A percentile compares a stretch with the other conserved stretches of the same genome.
phyloP scores from a whole-genome alignment of 2,888 invertebrate genomes.

The Agriopis aurantiaria region DNA sequence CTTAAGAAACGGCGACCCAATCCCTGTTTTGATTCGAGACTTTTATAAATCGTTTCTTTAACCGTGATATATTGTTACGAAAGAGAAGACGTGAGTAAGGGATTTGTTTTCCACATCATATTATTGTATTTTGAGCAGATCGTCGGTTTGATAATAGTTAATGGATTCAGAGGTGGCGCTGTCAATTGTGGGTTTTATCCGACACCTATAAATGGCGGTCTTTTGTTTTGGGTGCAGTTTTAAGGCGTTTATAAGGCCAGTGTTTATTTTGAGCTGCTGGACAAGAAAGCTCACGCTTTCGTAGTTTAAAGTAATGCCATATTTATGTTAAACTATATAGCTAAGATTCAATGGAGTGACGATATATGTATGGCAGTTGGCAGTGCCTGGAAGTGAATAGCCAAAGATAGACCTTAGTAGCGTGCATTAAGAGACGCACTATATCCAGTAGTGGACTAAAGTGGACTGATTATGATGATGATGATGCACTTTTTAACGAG shows the following conservation, averaged over 20 bases:
- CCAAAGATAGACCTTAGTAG: too few relatives aligned
- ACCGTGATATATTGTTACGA: slow-evolving; percentile 61
- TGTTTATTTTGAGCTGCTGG: background rate
- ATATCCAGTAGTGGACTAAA: too few relatives aligned
- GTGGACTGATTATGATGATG: too few relatives aligned
- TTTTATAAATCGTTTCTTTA: slow-evolving; percentile 64
- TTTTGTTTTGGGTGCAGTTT: slow-evolving; percentile 20
- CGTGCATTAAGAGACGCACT: too few relatives aligned
- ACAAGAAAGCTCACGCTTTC: too few relatives aligned
- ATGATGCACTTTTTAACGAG: too few relatives aligned
- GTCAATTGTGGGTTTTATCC: slow-evolving; percentile 33
- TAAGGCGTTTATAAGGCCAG: slow-evolving; percentile 11
- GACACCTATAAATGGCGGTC: slow-evolving; percentile 32
- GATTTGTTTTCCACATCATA: slow-evolving; percentile 56
- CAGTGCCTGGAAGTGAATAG: too few relatives aligned
- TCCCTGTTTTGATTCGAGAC: slow-evolving; percentile 60
- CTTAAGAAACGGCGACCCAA: slow-evolving; percentile 54
- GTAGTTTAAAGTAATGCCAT: too few relatives aligned
- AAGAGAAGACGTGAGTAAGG: slow-evolving; percentile 52
- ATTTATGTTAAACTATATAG: too few relatives aligned
- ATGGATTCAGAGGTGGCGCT: slow-evolving; percentile 39
- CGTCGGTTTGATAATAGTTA: slow-evolving; percentile 36
- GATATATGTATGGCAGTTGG: too few relatives aligned
- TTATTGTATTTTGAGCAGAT: slow-evolving; percentile 51
- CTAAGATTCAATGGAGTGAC: too few relatives aligned